phyloP scores from a whole-genome alignment of 2,797 vertebrate species.

The Fundulus diaphanus region DNA sequence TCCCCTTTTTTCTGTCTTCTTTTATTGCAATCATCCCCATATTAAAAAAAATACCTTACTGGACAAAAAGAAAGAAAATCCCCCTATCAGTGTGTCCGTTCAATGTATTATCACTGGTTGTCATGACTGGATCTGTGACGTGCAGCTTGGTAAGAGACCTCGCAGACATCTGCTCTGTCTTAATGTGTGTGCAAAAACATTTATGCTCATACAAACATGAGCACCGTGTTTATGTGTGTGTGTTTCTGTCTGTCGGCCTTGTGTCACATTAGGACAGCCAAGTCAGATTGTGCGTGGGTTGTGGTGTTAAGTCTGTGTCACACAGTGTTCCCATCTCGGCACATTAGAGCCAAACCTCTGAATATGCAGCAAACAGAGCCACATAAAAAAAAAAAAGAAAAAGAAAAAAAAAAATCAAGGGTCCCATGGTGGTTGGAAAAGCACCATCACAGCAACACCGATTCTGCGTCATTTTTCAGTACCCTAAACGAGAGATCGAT shows the following conservation, averaged over 20 bases:
- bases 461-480: constrained; percentile 5
- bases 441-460: neutral
- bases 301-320: constrained; percentile 46
- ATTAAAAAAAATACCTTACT: neutral
- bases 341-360: constrained; percentile 45
- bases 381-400: constrained; percentile 39
- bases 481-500: neutral
- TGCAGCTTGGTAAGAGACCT: neutral
- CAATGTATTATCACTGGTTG: no score
- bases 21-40: neutral
- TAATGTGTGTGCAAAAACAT: neutral
- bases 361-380: constrained; percentile 35
- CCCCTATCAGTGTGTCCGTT: neutral
- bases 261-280: constrained; percentile 39
- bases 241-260: constrained; percentile 2
- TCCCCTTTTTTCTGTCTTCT: neutral
- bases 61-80: neutral
- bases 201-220: constrained; percentile 10
- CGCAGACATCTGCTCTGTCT: neutral
- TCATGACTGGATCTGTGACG: neutral
- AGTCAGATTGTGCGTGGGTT: constrained; percentile 42
- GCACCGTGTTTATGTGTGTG: neutral
- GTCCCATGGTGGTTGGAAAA: constrained; percentile 3
- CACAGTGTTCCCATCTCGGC: constrained; percentile 54
- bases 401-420: constrained; percentile 6